These are phyloP conservation scores for Nannoperca obscura DNA, from an alignment of 2,797 vertebrate genomes.

Conservation along the genomic window DNA sequence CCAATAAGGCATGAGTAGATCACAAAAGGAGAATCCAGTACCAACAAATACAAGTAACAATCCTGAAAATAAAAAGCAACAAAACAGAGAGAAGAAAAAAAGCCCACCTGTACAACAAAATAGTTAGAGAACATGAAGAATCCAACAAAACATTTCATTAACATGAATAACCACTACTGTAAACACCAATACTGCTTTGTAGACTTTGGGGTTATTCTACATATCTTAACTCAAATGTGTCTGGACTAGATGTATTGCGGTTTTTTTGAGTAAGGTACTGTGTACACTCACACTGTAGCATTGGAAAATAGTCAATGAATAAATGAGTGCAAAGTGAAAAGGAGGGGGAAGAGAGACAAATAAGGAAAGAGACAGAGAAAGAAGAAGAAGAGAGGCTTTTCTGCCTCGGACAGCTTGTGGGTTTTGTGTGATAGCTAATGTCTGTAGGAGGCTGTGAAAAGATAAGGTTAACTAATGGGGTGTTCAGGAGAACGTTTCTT, in stretches of 20 bases:
- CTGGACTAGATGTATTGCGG: background rate
- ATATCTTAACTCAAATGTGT: background rate
- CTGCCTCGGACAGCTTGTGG: slow-evolving; percentile 55
- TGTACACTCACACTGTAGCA: slow-evolving; percentile 13
- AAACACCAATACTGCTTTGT: background rate
- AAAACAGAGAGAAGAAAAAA: background rate
- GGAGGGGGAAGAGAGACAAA: slow-evolving; percentile 37
- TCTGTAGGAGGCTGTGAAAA: slow-evolving; percentile 74
- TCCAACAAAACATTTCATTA: background rate
- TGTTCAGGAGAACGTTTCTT: slow-evolving; percentile 75
- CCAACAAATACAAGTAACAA: slow-evolving; percentile 17
- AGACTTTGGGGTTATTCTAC: background rate
- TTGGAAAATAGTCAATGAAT: slow-evolving; percentile 48
- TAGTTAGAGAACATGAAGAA: background rate
- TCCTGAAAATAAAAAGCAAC: slow-evolving; percentile 10
- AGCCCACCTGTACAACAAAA: background rate
- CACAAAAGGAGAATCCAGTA: slow-evolving; percentile 10
- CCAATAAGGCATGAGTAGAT: slow-evolving; percentile 22
- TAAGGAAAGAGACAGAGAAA: slow-evolving; percentile 40
- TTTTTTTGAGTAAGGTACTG: slow-evolving; percentile 12
- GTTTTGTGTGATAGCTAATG: slow-evolving; percentile 67
- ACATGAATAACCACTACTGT: background rate
- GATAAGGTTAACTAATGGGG: slow-evolving; percentile 81
- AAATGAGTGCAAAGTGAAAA: slow-evolving; percentile 51
- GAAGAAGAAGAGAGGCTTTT: slow-evolving; percentile 51